Evolutionary conservation across 2,113 vertebrate genomes (phyloP).

Genomic region (Austrofundulus limnaeus): DNA sequence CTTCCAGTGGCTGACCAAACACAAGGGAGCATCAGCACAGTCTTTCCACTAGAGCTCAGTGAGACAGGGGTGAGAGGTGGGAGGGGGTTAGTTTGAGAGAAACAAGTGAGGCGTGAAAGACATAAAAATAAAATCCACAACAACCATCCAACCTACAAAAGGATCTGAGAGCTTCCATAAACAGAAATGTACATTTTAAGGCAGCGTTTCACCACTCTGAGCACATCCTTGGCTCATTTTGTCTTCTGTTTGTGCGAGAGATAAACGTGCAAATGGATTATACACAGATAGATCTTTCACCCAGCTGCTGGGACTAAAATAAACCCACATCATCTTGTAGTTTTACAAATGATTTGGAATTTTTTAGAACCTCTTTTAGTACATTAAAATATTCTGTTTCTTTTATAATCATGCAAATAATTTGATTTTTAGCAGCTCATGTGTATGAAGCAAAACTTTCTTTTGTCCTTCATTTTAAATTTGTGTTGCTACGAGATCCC

Average conservation of each 20-base stretch:
- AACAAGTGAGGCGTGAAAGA: slow-evolving; percentile 6
- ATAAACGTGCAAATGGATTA: neutral
- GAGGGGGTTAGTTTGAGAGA: neutral
- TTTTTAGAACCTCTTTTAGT: too few species aligned
- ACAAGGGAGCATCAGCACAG: slow-evolving; percentile 28
- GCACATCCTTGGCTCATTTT: neutral
- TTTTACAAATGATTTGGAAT: too few species aligned
- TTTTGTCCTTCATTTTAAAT: too few species aligned
- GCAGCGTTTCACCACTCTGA: too few species aligned
- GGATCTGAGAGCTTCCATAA: neutral
- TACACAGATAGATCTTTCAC: neutral
- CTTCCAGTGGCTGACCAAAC: slow-evolving; percentile 24
- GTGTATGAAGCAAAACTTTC: too few species aligned
- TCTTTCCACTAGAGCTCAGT: slow-evolving; percentile 10
- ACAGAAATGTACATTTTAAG: neutral
- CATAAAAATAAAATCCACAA: neutral
- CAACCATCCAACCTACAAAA: neutral
- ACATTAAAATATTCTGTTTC: too few species aligned
- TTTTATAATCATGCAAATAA: too few species aligned
- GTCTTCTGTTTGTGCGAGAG: neutral
- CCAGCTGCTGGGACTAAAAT: too few species aligned
- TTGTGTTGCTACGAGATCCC: too few species aligned
- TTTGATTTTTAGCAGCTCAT: too few species aligned
- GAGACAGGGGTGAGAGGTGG: slow-evolving; percentile 12
- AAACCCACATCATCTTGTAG: too few species aligned